A percentile compares a stretch with the other conserved stretches of the same genome.
phyloP scores from a whole-genome alignment of 2,888 invertebrate genomes.

The Leptinotarsa juncta region DNA sequence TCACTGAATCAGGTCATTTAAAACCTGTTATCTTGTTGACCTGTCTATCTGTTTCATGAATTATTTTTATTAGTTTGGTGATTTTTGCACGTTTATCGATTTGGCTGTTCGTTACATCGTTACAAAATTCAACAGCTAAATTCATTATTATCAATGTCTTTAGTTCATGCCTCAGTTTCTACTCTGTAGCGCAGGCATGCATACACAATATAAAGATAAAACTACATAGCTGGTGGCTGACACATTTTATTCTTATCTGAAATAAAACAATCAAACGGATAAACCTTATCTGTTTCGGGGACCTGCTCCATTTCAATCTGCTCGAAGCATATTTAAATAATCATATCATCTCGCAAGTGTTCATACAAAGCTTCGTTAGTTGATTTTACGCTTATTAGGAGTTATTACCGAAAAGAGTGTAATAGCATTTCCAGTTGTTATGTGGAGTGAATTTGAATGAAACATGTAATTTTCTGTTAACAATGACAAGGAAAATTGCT shows the following conservation, averaged over 20 bases:
- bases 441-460: not conserved
- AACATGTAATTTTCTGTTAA: slow-evolving; percentile 7
- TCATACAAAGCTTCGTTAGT: not conserved
- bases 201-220: not conserved
- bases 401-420: not conserved
- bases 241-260: slow-evolving; percentile 10
- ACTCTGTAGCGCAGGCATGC: not conserved
- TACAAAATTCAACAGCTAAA: not conserved
- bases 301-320: not conserved
- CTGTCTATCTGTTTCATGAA: no score
- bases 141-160: not conserved
- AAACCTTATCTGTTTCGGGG: slow-evolving; percentile 10
- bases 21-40: no score
- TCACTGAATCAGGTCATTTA: no score
- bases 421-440: not conserved
- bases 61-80: no score
- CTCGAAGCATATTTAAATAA: slow-evolving; percentile 4
- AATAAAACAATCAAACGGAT: slow-evolving; percentile 6
- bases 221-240: not conserved
- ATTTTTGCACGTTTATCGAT: no score
- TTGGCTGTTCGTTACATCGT: no score
- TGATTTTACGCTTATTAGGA: not conserved
- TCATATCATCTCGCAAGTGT: not conserved
- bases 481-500: slow-evolving; percentile 21
- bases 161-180: not conserved